Evolutionary conservation across 2,797 vertebrate genomes (phyloP).

Genomic region (Anolis apletophallus): DNA sequence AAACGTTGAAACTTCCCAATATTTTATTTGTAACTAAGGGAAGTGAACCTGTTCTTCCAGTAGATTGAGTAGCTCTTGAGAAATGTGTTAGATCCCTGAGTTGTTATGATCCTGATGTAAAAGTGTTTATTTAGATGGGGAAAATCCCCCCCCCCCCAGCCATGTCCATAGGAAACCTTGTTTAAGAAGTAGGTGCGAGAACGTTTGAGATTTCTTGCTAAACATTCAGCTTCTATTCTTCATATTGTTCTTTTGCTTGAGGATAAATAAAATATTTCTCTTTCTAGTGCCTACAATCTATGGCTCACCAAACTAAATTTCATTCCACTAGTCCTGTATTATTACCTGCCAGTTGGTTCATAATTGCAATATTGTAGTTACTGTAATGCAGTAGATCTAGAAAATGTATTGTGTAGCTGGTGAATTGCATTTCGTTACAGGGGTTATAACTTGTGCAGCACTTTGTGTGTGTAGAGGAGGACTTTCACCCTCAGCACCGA

Average conservation of each 20-base stretch:
- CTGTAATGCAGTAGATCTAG: neutral
- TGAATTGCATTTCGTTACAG: neutral
- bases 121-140: neutral
- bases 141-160: neutral
- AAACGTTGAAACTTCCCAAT: neutral
- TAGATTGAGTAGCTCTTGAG: neutral
- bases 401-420: neutral
- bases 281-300: neutral
- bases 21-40: neutral
- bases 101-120: neutral
- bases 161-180: neutral
- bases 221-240: neutral
- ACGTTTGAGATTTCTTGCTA: neutral
- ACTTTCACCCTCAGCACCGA: too few relatives aligned
- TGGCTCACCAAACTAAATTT: slow-evolving; percentile 3
- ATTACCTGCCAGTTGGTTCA: neutral
- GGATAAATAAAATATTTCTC: neutral
- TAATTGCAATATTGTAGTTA: neutral
- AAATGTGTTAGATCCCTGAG: neutral
- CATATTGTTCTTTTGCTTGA: neutral
- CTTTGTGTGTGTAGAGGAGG: neutral
- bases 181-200: neutral
- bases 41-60: neutral
- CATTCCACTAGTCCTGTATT: neutral
- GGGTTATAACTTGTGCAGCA: neutral